These are phyloP conservation scores for Cottoperca gobio DNA, from an alignment of 2,797 vertebrate genomes.

Conservation along the genomic window DNA sequence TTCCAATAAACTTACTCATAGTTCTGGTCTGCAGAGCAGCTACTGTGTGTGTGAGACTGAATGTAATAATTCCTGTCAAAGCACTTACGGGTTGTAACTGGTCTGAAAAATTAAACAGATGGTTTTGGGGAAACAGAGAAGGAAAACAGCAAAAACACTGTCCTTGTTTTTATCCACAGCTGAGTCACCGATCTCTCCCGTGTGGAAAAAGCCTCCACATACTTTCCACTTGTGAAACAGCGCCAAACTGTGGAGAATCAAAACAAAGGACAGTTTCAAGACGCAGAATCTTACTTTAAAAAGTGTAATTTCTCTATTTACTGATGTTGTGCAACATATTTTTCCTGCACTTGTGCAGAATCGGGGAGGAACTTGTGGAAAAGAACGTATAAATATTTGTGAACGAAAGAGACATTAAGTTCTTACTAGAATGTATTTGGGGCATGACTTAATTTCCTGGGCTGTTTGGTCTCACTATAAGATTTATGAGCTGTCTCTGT, in stretches of 20 bases:
- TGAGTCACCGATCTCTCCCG: constrained; percentile 58
- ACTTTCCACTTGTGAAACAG: constrained; percentile 68
- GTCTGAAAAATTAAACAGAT: constrained; percentile 22
- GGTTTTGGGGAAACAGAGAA: constrained; percentile 37
- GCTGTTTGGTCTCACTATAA: constrained; percentile 48
- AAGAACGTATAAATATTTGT: constrained; percentile 55
- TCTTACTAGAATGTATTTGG: constrained; percentile 35
- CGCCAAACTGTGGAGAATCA: constrained; percentile 42
- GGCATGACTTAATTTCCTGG: constrained; percentile 61
- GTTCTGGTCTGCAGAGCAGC: constrained; percentile 35
- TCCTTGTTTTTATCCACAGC: constrained; percentile 50
- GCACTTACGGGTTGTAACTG: constrained; percentile 11
- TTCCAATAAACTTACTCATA: constrained; percentile 39
- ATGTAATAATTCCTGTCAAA: constrained; percentile 46
- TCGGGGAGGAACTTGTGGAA: constrained; percentile 3
- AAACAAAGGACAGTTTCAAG: constrained; percentile 25
- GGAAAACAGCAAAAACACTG: constrained; percentile 45
- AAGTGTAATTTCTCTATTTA: constrained; percentile 21
- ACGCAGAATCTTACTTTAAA: constrained; percentile 13
- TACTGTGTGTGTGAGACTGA: constrained; percentile 35
- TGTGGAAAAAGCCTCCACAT: constrained; percentile 55
- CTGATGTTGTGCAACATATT: constrained; percentile 1
- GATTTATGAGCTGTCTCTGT: constrained; percentile 67
- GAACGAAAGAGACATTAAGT: constrained; percentile 38
- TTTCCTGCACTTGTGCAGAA: constrained; percentile 17